phyloP scores from a whole-genome alignment of 2,113 vertebrate species.

The Lophura nycthemera region DNA sequence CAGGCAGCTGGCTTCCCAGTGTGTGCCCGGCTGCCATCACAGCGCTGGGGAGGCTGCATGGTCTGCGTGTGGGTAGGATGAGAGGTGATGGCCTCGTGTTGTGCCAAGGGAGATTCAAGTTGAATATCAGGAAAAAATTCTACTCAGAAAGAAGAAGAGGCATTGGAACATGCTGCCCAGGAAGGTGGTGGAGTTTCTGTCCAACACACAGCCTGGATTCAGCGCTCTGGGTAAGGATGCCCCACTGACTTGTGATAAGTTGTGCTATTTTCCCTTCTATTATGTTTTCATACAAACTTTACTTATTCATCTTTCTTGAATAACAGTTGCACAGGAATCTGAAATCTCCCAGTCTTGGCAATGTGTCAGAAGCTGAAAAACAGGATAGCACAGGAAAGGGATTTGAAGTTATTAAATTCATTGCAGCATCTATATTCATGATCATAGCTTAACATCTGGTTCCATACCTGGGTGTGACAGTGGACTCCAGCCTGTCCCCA shows the following conservation, averaged over 20 bases:
- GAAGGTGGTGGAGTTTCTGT: neutral
- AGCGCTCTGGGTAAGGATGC: neutral
- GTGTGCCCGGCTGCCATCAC: neutral
- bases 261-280: neutral
- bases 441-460: rapidly evolving
- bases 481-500: no score
- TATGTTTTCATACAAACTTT: neutral
- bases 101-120: no score
- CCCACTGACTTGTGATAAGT: neutral
- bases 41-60: neutral
- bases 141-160: neutral
- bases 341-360: neutral
- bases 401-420: no score
- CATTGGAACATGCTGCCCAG: neutral
- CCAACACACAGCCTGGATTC: no score
- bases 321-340: neutral
- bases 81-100: neutral
- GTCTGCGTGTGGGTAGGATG: neutral
- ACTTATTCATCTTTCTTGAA: neutral
- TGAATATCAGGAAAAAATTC: neutral
- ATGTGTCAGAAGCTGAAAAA: no score
- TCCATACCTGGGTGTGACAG: neutral
- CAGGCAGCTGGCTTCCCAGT: neutral
- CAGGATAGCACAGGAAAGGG: no score
- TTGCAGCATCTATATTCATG: rapidly evolving